Conservation (phyloP, 2,888 invertebrate genomes). For the Melipona beecheii region DNA sequence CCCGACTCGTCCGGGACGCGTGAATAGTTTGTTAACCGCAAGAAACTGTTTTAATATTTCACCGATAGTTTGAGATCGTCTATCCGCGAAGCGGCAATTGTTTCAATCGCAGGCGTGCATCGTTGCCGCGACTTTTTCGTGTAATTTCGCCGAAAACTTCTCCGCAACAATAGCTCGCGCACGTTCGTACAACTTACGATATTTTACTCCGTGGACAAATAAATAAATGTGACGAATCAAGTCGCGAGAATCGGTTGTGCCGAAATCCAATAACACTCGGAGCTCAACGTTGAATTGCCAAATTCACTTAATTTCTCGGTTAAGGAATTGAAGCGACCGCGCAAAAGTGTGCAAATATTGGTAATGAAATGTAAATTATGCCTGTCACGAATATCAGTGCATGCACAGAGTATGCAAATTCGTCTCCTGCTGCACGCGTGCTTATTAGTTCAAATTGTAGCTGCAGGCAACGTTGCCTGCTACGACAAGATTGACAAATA, state of each 20-base stretch:
- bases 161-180: too few species aligned
- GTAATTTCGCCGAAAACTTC: too few species aligned
- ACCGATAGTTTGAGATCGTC: background rate
- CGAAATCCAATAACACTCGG: too few species aligned
- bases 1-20: background rate
- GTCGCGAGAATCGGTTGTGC: too few species aligned
- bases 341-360: background rate
- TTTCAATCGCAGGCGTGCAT: background rate
- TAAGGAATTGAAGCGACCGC: background rate
- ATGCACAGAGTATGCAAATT: slow-evolving; percentile 9
- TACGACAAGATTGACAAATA: background rate
- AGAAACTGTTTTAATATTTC: slow-evolving; percentile 27
- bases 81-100: background rate
- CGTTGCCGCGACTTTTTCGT: background rate
- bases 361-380: slow-evolving; percentile 10
- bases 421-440: too few species aligned
- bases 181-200: too few species aligned
- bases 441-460: slow-evolving; percentile 17
- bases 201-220: too few species aligned
- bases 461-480: background rate
- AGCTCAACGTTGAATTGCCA: too few species aligned
- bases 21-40: slow-evolving; percentile 22
- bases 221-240: too few species aligned
- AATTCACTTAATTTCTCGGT: background rate
- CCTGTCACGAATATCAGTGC: background rate